These are phyloP conservation scores for Pantherophis alleghaniensis DNA, from an alignment of 2,797 vertebrate genomes.

Conservation along the genomic window DNA sequence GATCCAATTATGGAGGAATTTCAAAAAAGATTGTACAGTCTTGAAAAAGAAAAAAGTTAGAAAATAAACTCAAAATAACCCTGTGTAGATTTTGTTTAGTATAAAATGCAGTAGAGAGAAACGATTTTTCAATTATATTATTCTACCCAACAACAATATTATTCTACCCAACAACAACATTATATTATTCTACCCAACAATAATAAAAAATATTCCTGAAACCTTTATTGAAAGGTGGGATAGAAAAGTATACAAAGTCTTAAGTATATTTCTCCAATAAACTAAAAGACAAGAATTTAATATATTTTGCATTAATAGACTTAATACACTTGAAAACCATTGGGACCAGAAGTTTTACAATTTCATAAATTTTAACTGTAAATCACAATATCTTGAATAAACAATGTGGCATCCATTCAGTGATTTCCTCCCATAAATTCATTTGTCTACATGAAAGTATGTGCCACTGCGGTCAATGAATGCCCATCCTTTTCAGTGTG, in stretches of 20 bases:
- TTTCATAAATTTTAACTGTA: neutral
- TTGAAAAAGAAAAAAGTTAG: neutral
- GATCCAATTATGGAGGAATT: neutral
- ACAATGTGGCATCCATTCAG: neutral
- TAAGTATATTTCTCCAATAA: neutral
- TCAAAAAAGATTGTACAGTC: neutral
- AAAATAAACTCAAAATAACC: neutral
- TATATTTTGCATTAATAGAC: neutral
- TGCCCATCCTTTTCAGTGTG: neutral
- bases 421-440: neutral
- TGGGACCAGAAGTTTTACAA: neutral
- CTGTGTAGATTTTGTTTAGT: neutral
- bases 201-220: neutral
- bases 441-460: neutral
- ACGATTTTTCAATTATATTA: neutral
- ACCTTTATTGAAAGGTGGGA: neutral
- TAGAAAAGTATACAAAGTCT: neutral
- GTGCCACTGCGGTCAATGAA: neutral
- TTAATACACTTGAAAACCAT: neutral
- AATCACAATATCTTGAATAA: neutral
- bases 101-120: neutral
- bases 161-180: too few relatives aligned
- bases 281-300: neutral
- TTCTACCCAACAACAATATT: neutral
- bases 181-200: neutral